Conservation (phyloP, 2,113 vertebrate species). For the Odocoileus hemionus region DNA sequence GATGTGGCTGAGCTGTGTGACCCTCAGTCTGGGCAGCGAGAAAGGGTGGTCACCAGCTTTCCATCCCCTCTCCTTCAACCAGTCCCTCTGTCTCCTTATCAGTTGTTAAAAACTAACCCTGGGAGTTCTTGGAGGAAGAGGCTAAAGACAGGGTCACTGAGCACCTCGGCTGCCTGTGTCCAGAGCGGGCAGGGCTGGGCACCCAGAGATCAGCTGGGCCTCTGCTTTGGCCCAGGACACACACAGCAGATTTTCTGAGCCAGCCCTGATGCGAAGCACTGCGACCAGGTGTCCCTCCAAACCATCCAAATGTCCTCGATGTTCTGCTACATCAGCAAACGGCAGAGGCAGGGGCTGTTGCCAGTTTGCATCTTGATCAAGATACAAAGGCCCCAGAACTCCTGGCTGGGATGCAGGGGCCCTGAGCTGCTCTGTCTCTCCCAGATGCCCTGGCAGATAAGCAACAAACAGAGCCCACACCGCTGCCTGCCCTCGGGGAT, state of each 20-base stretch:
- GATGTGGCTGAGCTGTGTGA: too few relatives aligned
- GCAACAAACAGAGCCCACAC: background rate
- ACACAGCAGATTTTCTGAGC: background rate
- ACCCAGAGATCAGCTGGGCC: background rate
- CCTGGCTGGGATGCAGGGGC: background rate
- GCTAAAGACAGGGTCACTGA: background rate
- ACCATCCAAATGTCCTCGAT: background rate
- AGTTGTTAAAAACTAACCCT: background rate
- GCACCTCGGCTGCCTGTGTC: fast-evolving
- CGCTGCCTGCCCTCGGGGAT: background rate
- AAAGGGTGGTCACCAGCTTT: background rate
- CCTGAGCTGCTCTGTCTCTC: background rate
- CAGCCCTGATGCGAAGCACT: background rate
- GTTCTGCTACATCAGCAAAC: background rate
- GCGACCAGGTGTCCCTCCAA: background rate
- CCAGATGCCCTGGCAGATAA: background rate
- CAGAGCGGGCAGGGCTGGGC: background rate
- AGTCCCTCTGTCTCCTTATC: background rate
- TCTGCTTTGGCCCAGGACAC: background rate
- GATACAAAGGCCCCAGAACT: background rate
- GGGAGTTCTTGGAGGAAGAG: background rate
- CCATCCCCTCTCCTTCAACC: background rate
- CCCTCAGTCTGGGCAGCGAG: background rate
- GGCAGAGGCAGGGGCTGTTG: fast-evolving
- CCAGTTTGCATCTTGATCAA: background rate